Evolutionary conservation across 2,113 vertebrate species (phyloP), one percentile per base, ranked within the genome.

Genomic region (Edolisoma coerulescens): DNA sequence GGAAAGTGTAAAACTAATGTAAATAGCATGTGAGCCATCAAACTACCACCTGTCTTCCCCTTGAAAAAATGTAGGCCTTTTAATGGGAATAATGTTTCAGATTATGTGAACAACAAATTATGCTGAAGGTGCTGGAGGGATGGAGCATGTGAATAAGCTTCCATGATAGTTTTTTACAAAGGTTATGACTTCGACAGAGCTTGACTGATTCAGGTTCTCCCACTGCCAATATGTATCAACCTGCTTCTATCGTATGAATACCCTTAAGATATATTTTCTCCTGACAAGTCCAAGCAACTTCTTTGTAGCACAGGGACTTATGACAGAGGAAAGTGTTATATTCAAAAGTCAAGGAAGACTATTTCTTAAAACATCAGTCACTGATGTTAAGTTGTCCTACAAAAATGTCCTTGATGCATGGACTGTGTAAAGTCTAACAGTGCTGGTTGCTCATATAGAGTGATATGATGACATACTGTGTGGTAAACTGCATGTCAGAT

Each of bases 391-490:
- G 54, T 41, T 73, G 20, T 15, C 30, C 20, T 64, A 37, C 23
- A 57, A 39, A 54, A 49, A 41, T 42, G 13, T 45, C n/a, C 44
- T 2, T 37, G 26, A 28, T n/a, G 10, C 13, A 11, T 61, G 30
- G 17, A 15, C 41, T 45, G 4, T 49, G 47, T 68, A 37, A 84
- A 77, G 30, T 68, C 8, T 45, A 61, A 50, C 37, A 39, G 20
- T 10, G 8, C 23, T 76, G n/a, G 13, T 60, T 79, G 16, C 17
- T 50, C 7, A 5, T 3, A 59, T 27, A 41, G n/a, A 17, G 17
- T 30, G 49, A 30, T 39, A 35, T 0, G 2, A 16, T 4, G 2
- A 18, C 18, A 19, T 44, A 20, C 1, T 2, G 4, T n/a, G 15
- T 45, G 8, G 32, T 33, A 78, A 82, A 65, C 10, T 45, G 12